A percentile compares a stretch with the other conserved stretches of the same genome.
phyloP scores from a whole-genome alignment of 2,888 invertebrate genomes.

The Altica lythri region DNA sequence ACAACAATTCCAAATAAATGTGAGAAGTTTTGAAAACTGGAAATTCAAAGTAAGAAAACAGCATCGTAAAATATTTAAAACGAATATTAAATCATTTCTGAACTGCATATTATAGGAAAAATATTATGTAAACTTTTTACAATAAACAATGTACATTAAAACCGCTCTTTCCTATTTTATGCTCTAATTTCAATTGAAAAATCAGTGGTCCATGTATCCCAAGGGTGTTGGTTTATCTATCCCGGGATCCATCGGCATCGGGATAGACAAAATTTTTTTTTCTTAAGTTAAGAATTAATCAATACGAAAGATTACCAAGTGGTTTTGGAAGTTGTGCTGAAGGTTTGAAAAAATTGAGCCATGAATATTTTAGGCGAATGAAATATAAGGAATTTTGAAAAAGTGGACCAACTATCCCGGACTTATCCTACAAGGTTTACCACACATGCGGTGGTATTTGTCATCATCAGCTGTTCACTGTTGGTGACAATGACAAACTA shows the following conservation, averaged over 20 bases:
- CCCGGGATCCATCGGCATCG: background rate
- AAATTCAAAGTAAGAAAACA: too few relatives aligned
- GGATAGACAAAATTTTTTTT: background rate
- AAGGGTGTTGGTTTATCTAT: too few relatives aligned
- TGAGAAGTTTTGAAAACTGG: constrained; percentile 20
- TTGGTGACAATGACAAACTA: too few relatives aligned
- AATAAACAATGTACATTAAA: too few relatives aligned
- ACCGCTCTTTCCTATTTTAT: background rate
- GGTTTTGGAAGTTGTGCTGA: background rate
- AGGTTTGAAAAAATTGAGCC: background rate
- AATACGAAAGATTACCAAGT: background rate
- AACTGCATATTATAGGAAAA: background rate
- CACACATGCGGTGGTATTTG: too few relatives aligned
- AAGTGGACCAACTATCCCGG: background rate
- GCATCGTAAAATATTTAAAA: too few relatives aligned
- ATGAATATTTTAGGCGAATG: background rate
- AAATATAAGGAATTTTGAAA: too few relatives aligned
- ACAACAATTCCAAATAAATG: constrained; percentile 29
- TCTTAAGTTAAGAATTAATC: background rate
- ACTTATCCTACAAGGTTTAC: background rate
- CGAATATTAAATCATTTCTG: too few relatives aligned
- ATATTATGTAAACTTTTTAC: too few relatives aligned
- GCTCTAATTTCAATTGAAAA: background rate
- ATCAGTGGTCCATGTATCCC: background rate
- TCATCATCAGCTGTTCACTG: too few relatives aligned